Conservation (phyloP, 2,113 vertebrate genomes). For the Dasyurus viverrinus region DNA sequence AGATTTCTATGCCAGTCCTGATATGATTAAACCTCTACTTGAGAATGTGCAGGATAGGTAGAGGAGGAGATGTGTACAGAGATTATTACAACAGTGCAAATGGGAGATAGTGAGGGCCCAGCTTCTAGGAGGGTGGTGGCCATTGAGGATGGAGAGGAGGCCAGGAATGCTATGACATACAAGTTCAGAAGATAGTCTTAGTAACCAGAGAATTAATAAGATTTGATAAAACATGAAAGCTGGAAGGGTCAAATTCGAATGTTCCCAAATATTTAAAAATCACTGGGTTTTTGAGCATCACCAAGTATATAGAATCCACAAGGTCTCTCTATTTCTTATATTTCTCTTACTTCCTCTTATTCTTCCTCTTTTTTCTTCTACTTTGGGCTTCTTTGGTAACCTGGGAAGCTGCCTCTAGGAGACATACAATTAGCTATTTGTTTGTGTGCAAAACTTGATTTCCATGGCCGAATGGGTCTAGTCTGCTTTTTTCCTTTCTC, state of each 20-base stretch:
- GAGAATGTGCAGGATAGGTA: background rate
- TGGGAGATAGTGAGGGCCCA: background rate
- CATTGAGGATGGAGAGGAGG: background rate
- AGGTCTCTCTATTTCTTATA: background rate
- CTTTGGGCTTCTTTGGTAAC: conserved; percentile 1
- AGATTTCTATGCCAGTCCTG: background rate
- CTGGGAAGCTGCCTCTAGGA: conserved; percentile 50
- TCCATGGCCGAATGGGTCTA: conserved; percentile 44
- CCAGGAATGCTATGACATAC: background rate
- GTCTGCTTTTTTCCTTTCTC: conserved; percentile 30
- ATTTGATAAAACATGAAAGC: background rate
- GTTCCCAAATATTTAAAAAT: background rate
- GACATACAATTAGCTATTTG: conserved; percentile 71
- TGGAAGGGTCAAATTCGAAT: background rate
- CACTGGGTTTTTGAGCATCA: background rate
- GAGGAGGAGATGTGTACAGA: background rate
- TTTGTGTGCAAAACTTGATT: conserved; percentile 58
- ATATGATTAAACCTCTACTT: background rate
- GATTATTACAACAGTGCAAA: background rate
- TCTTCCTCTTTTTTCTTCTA: conserved; percentile 60
- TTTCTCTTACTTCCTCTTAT: background rate
- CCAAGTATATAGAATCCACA: conserved; percentile 12
- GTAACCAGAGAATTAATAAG: background rate
- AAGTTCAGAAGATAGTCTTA: background rate
- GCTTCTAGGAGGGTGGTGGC: background rate